Conservation (phyloP, 2,888 invertebrate species). For the Ichneumoninae sp. region DNA sequence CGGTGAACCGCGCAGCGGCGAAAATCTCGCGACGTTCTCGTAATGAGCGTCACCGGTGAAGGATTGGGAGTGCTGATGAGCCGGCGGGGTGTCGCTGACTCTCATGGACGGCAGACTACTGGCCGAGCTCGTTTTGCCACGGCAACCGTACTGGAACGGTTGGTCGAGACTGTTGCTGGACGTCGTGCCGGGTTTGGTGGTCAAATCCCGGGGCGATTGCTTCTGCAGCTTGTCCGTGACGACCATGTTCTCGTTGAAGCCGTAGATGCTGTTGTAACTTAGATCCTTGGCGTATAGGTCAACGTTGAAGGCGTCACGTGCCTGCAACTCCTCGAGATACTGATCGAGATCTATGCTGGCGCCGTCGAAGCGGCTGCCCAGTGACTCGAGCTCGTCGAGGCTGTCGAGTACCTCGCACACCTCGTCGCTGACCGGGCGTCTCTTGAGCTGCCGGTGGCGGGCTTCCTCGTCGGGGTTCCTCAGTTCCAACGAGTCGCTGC, state of each 20-base stretch:
- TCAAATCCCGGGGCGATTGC: constrained; percentile 73
- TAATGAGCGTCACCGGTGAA: constrained; percentile 82
- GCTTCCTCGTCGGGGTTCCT: constrained; percentile 86
- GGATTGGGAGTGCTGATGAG: constrained; percentile 82
- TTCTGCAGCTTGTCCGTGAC: constrained; percentile 76
- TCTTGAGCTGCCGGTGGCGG: constrained; percentile 88
- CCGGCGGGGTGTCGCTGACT: constrained; percentile 78
- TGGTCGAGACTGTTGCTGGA: constrained; percentile 72
- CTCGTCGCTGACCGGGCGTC: constrained; percentile 91
- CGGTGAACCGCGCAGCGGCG: constrained; percentile 75
- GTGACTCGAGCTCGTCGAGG: constrained; percentile 88
- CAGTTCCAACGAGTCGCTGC: constrained; percentile 86
- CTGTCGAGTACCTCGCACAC: constrained; percentile 85
- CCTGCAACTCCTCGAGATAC: constrained; percentile 89
- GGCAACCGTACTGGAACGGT: constrained; percentile 73
- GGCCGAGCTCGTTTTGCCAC: constrained; percentile 80
- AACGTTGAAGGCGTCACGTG: constrained; percentile 84
- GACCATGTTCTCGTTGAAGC: constrained; percentile 79
- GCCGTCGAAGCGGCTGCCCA: constrained; percentile 86
- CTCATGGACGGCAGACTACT: constrained; percentile 82
- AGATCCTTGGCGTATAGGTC: constrained; percentile 82
- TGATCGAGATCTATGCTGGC: constrained; percentile 88
- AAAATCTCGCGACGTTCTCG: constrained; percentile 80
- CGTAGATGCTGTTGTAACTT: constrained; percentile 81
- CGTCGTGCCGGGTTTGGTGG: constrained; percentile 62